Evolutionary conservation across 2,888 invertebrate genomes (phyloP).

Genomic region (Tridacna gigas): DNA sequence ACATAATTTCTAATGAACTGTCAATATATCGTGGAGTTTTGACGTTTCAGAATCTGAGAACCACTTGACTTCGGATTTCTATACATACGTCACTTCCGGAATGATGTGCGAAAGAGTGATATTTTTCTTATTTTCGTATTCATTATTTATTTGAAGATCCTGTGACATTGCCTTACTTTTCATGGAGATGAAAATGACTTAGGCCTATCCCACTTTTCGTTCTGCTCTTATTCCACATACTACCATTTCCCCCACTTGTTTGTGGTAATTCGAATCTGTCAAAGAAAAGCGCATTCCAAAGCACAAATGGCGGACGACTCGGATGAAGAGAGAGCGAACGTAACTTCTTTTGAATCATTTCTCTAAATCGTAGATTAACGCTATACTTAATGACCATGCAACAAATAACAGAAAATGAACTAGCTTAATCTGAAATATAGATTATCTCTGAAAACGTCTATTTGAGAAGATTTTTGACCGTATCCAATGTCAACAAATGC

Average conservation of each 20-base stretch:
- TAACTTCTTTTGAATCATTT: slow-evolving; percentile 32
- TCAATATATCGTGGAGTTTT: not conserved
- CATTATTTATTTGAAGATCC: no score
- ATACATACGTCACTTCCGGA: not conserved
- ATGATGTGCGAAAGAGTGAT: no score
- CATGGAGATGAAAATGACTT: no score
- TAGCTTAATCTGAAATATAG: not conserved
- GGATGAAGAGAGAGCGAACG: slow-evolving; percentile 69
- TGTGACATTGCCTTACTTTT: no score
- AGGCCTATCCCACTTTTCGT: no score
- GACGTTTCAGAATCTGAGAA: not conserved
- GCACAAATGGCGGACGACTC: slow-evolving; percentile 71
- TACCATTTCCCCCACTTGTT: no score
- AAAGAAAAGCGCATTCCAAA: slow-evolving; percentile 41
- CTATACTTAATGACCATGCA: no score
- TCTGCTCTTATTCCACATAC: no score
- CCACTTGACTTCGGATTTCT: not conserved
- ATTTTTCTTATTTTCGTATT: no score
- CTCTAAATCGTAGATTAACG: no score
- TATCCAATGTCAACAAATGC: slow-evolving; percentile 60
- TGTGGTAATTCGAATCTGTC: not conserved
- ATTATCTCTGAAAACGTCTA: not conserved
- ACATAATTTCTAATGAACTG: not conserved
- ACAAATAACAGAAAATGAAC: no score
- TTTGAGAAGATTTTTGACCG: slow-evolving; percentile 5